Evolutionary conservation across 1,140 invertebrate genomes (phyloP), one percentile per base, ranked within the genome.

Genomic region (Drosophila ananassae): DNA sequence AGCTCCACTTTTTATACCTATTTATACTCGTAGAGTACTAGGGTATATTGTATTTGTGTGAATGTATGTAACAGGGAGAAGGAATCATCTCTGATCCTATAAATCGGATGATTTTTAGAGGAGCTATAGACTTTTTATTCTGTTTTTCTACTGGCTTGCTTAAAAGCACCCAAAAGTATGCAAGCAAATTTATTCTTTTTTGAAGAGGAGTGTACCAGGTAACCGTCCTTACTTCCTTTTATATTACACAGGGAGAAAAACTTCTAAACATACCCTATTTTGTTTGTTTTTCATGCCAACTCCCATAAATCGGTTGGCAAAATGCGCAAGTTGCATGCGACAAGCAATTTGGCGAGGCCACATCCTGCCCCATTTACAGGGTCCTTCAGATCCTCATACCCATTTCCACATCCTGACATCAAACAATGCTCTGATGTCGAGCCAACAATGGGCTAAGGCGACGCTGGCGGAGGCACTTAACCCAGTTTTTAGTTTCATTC

Each of bases 291-390:
- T 28, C 25, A 28, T 28, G 4, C 25, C 41, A n/a, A 44, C 9
- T 44, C n/a, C 46, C 54, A 24, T 7, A 39, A 55, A 73, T 58
- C 32, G 9, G 57, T 10, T 67, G 77, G 28, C 61, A 53, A 75
- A 85, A 87, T 82, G 82, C 59, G 66, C 51, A 59, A 76, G 67
- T 87, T 89, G 82, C 82, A 87, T 87, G 82, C 59, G 66, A 58
- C 55, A 55, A 64, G 71, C 59, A 54, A 78, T 85, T 85, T 66
- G 69, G 28, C 47, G 24, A 56, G 52, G 55, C 73, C 50, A 77
- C 73, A 76, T 77, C 73, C 73, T 50, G 73, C 37, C 61, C 72
- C 72, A 74, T 75, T 76, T 75, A 53, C 61, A 37, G 47, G 39
- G 51, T 69, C 64, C 53, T 69, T 34, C 64, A 69, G 21, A 21